A percentile compares a stretch with the other conserved stretches of the same genome.
Conservation (phyloP, 2,888 invertebrate species). For the Myopa testacea region DNA sequence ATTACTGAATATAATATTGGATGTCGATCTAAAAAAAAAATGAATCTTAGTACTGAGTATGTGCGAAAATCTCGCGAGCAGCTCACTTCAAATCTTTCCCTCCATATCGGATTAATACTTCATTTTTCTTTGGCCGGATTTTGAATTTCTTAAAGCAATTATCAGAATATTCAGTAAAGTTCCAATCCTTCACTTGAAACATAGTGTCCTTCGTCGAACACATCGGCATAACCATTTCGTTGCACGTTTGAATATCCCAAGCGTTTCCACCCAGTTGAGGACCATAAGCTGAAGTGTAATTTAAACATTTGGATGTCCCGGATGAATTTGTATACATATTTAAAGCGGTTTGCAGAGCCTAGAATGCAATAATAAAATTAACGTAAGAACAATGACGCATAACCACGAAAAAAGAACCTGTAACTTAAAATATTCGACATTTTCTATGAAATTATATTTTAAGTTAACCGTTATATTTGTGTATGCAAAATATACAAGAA, state of each 20-base stretch:
- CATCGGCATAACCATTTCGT: constrained; percentile 97
- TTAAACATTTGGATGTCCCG: constrained; percentile 77
- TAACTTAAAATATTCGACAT: background rate
- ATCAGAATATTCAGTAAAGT: constrained; percentile 75
- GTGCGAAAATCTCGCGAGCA: background rate
- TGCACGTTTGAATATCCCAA: constrained; percentile 92
- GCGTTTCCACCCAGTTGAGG: constrained; percentile 75
- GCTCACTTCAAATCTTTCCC: constrained; percentile 75
- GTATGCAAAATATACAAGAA: no score
- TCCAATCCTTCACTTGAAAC: constrained; percentile 84
- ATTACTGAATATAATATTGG: constrained; percentile 85
- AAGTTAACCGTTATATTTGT: no score
- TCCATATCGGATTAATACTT: constrained; percentile 83
- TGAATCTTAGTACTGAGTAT: constrained; percentile 66
- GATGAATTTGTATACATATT: constrained; percentile 87
- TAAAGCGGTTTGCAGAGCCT: constrained; percentile 76
- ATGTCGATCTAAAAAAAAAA: constrained; percentile 66
- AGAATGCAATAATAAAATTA: constrained; percentile 39
- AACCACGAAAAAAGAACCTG: background rate
- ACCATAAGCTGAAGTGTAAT: constrained; percentile 73
- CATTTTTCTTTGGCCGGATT: constrained; percentile 75
- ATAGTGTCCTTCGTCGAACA: constrained; percentile 85
- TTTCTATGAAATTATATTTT: background rate
- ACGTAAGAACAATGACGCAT: background rate
- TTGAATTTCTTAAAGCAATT: constrained; percentile 79